Percentiles rank a stretch among this genome's conserved stretches.
phyloP scores from a whole-genome alignment of 1,140 invertebrate genomes.

The Ceratina australensis region DNA sequence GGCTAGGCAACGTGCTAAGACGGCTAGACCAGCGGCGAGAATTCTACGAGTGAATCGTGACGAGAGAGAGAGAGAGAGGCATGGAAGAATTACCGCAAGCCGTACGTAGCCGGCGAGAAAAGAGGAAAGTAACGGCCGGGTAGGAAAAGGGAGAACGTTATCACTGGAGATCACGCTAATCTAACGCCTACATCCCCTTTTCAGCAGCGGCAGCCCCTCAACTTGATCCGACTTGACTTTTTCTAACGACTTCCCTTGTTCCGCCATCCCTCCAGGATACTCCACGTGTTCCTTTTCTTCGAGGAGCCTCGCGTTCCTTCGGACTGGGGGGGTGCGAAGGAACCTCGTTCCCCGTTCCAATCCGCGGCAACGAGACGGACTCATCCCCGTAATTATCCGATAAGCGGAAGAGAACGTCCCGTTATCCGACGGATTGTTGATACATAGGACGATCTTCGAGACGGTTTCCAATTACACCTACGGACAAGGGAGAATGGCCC shows the following conservation, averaged over 20 bases:
- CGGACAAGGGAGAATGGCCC: conserved; percentile 58
- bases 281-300: conserved; percentile 30
- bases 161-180: conserved; percentile 79
- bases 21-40: conserved; percentile 50
- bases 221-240: conserved; percentile 75
- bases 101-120: not conserved
- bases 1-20: conserved; percentile 71
- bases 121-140: conserved; percentile 18
- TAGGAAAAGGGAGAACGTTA: conserved; percentile 65
- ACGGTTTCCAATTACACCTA: conserved; percentile 65
- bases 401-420: conserved; percentile 63
- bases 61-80: conserved; percentile 47
- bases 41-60: conserved; percentile 32
- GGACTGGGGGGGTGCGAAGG: conserved; percentile 4
- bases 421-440: conserved; percentile 60
- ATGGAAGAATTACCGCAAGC: conserved; percentile 29
- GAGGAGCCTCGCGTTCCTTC: conserved; percentile 15
- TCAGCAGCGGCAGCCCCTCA: conserved; percentile 58
- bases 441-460: conserved; percentile 58
- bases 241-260: conserved; percentile 73
- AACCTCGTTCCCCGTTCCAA: conserved; percentile 32
- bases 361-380: conserved; percentile 45
- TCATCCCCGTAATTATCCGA: conserved; percentile 71
- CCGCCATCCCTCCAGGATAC: conserved; percentile 28
- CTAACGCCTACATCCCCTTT: conserved; percentile 72